Evolutionary conservation across 2,888 invertebrate genomes (phyloP).

Genomic region (Epiblema foenella): DNA sequence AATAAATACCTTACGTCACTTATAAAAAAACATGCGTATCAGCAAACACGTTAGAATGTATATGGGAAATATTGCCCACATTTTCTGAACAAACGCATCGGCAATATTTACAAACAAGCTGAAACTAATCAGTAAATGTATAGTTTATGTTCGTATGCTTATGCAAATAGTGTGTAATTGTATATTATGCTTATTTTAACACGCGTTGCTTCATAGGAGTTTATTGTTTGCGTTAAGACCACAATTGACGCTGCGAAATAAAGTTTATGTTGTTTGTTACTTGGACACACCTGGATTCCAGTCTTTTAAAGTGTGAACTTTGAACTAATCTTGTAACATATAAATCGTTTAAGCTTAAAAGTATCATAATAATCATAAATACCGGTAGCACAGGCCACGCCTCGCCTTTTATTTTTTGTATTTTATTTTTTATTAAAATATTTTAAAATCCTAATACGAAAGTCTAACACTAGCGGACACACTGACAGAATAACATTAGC

Average conservation of each 20-base stretch:
- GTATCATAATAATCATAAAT: no score
- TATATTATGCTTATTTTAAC: constrained; percentile 19
- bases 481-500: no score
- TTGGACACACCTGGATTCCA: not conserved
- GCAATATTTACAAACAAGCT: not conserved
- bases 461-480: no score
- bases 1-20: not conserved
- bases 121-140: not conserved
- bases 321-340: not conserved
- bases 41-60: not conserved
- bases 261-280: constrained; percentile 1
- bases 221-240: constrained; percentile 13
- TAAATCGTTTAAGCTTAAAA: not conserved
- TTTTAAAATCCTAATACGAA: no score
- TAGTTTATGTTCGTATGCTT: not conserved
- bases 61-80: constrained; percentile 14
- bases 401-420: no score
- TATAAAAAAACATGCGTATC: not conserved
- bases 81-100: not conserved
- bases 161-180: constrained; percentile 8
- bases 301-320: not conserved
- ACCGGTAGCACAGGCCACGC: no score
- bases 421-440: no score
- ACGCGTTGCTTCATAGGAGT: constrained; percentile 9
- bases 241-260: constrained; percentile 11